Evolutionary conservation across 2,797 vertebrate genomes (phyloP).

Genomic region (Loris lydekkerianus): DNA sequence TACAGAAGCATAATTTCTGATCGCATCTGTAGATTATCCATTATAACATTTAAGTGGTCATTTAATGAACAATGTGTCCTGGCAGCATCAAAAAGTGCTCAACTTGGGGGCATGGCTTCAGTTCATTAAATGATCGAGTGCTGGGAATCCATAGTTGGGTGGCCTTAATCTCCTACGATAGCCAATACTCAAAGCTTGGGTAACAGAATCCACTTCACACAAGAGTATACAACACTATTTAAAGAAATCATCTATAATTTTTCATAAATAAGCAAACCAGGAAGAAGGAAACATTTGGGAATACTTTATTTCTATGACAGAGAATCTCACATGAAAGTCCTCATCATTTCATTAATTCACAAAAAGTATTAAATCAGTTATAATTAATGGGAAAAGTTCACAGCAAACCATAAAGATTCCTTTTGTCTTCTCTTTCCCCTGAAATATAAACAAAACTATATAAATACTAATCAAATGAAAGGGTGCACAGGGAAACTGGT

Average conservation of each 20-base stretch:
- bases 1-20: not conserved
- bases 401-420: not conserved
- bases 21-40: not conserved
- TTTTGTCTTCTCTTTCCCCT: conserved; percentile 69
- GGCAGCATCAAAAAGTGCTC: not conserved
- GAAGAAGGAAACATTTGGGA: conserved; percentile 39
- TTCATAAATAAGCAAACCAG: conserved; percentile 66
- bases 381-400: conserved; percentile 34
- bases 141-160: not conserved
- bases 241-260: not conserved
- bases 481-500: not conserved
- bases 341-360: conserved; percentile 61
- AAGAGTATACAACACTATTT: not conserved
- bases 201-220: conserved; percentile 17
- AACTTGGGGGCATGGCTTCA: not conserved
- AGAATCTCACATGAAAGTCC: conserved; percentile 64
- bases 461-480: conserved; percentile 35
- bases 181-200: not conserved
- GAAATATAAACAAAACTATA: conserved; percentile 65
- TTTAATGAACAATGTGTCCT: not conserved
- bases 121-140: not conserved
- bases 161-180: not conserved
- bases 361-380: conserved; percentile 26
- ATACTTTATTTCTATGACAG: conserved; percentile 78
- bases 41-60: not conserved